Conservation (phyloP, 53 echinoderm and acorn worm species). For the Temnopleurus reevesii region DNA sequence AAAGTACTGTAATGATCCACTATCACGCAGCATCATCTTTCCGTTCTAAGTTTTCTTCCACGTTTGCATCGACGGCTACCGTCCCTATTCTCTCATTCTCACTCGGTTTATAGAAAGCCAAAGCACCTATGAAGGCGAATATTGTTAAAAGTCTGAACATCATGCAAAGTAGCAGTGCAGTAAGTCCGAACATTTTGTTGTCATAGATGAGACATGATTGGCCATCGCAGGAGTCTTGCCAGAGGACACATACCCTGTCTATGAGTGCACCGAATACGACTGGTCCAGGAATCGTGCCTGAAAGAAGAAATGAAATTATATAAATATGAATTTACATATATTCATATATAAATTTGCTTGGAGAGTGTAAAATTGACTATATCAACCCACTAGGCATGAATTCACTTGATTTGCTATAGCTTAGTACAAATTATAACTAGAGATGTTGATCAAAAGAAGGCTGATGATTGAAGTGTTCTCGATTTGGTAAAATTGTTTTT, state of each 20-base stretch:
- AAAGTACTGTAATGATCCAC: too few species aligned
- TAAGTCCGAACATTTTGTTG: conserved; percentile 39
- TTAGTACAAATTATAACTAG: too few species aligned
- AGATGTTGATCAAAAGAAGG: too few species aligned
- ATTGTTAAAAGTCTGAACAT: conserved; percentile 47
- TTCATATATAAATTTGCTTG: too few species aligned
- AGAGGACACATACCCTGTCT: conserved; percentile 44
- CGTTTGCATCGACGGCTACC: neutral
- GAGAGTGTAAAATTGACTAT: too few species aligned
- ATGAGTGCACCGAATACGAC: conserved; percentile 57
- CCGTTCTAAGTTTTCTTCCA: neutral
- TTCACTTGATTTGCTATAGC: too few species aligned
- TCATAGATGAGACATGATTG: conserved; percentile 37
- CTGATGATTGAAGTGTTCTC: too few species aligned
- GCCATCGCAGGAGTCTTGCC: conserved; percentile 57
- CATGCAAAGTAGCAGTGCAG: conserved; percentile 37
- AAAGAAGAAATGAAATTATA: neutral
- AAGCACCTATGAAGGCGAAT: conserved; percentile 35
- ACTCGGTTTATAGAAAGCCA: conserved; percentile 37
- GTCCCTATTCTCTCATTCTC: neutral
- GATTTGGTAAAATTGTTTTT: too few species aligned
- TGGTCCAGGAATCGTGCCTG: conserved; percentile 51
- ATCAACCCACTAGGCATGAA: too few species aligned
- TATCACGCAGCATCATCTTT: neutral
- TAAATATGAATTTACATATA: neutral